Evolutionary conservation across 2,888 invertebrate genomes (phyloP).

Genomic region (Xestia ashworthii): DNA sequence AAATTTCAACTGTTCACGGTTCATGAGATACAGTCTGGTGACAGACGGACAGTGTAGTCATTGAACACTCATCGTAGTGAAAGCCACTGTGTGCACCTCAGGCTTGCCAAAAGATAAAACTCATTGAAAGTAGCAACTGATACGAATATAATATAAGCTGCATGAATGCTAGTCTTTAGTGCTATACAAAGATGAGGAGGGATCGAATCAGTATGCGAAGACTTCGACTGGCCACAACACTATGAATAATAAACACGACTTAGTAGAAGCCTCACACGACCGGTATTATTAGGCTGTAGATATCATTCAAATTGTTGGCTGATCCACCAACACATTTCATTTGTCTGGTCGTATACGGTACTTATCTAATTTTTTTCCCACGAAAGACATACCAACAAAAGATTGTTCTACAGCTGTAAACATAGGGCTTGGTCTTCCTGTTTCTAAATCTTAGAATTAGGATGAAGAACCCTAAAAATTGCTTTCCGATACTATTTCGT

Average conservation of each 20-base stretch:
- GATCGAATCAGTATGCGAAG: conserved; percentile 6
- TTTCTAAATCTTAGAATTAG: conserved; percentile 5
- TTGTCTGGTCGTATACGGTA: background rate
- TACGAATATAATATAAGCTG: background rate
- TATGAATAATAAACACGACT: conserved; percentile 41
- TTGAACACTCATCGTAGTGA: background rate
- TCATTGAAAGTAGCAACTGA: background rate
- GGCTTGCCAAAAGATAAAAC: background rate
- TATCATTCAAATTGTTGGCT: background rate
- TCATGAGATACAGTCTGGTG: too few species aligned
- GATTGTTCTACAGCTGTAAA: conserved; percentile 13
- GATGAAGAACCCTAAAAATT: conserved; percentile 25
- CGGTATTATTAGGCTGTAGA: background rate
- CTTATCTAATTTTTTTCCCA: background rate
- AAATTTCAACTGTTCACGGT: too few species aligned
- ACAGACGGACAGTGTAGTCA: too few species aligned
- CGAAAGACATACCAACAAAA: conserved; percentile 15
- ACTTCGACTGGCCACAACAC: background rate
- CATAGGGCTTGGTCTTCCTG: background rate
- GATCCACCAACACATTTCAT: background rate
- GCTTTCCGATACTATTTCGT: conserved; percentile 30
- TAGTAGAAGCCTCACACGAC: background rate
- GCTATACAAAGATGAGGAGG: background rate
- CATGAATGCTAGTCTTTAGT: background rate
- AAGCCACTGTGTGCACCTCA: background rate